These are phyloP conservation scores for Drosophila limbata DNA, from an alignment of 2,888 invertebrate species.

Conservation along the genomic window DNA sequence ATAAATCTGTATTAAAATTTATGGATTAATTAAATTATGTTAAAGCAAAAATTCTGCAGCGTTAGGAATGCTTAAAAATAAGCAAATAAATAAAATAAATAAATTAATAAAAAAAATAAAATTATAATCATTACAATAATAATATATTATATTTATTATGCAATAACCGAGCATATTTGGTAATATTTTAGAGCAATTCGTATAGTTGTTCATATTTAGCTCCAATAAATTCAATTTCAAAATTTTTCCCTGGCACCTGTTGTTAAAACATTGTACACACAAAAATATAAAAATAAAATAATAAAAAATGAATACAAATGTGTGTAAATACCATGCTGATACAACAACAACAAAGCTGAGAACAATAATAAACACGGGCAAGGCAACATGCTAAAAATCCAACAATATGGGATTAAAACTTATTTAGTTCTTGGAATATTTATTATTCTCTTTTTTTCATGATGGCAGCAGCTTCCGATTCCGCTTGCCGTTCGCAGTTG, in stretches of 20 bases:
- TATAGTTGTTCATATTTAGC: not conserved
- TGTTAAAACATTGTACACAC: not conserved
- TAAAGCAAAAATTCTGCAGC: too few relatives aligned
- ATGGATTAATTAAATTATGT: too few relatives aligned
- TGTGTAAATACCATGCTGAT: slow-evolving; percentile 4
- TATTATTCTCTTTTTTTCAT: slow-evolving; percentile 15
- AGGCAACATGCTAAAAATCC: slow-evolving; percentile 38
- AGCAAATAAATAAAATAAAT: too few relatives aligned
- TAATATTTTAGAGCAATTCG: not conserved
- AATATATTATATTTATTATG: too few relatives aligned
- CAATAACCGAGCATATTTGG: too few relatives aligned
- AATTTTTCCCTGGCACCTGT: not conserved
- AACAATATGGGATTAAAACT: slow-evolving; percentile 75
- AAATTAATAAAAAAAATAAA: too few relatives aligned
- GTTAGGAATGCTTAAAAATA: too few relatives aligned
- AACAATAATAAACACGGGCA: slow-evolving; percentile 13
- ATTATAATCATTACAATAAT: too few relatives aligned
- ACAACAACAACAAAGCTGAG: slow-evolving; percentile 9
- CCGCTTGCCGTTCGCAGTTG: slow-evolving; percentile 8
- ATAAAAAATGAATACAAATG: not conserved
- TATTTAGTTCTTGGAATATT: slow-evolving; percentile 54
- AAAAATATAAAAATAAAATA: not conserved
- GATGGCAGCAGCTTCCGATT: slow-evolving; percentile 37
- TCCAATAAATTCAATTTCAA: not conserved
- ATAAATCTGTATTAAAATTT: too few relatives aligned